A percentile compares a stretch with the other conserved stretches of the same genome.
Conservation (phyloP, 2,797 vertebrate species). For the Kryptopterus vitreolus region DNA sequence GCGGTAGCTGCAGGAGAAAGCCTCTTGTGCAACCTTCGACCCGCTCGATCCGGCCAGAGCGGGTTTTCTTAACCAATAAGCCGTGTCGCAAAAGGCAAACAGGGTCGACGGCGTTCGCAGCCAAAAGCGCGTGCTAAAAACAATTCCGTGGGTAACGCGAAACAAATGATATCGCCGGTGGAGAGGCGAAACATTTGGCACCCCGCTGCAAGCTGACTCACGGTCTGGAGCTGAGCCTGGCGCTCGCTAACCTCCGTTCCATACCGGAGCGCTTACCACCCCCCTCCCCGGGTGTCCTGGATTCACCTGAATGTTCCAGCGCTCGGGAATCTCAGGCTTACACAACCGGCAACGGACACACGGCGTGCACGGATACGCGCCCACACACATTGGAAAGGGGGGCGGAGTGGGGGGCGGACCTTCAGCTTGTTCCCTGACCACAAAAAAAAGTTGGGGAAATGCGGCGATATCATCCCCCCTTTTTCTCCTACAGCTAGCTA, state of each 20-base stretch:
- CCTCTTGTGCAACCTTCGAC: constrained; percentile 48
- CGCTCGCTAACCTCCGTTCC: no score
- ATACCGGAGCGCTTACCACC: constrained; percentile 31
- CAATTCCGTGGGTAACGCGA: constrained; percentile 33
- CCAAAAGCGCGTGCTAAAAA: not conserved
- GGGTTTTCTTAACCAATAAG: constrained; percentile 42
- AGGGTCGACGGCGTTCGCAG: not conserved
- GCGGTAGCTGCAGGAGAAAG: constrained; percentile 25
- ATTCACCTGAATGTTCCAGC: constrained; percentile 30
- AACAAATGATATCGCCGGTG: constrained; percentile 55
- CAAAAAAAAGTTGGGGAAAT: constrained; percentile 27
- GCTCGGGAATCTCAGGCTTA: constrained; percentile 19
- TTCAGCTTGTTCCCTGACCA: no score
- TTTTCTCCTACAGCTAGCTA: constrained; percentile 78
- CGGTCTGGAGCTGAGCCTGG: not conserved
- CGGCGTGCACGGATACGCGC: no score
- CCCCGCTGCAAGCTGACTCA: constrained; percentile 54
- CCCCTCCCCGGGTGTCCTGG: constrained; percentile 20
- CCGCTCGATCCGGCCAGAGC: constrained; percentile 28
- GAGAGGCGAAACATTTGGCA: constrained; percentile 61
- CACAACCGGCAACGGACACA: not conserved
- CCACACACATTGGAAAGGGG: no score
- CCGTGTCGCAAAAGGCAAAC: constrained; percentile 21
- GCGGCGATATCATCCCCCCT: constrained; percentile 53
- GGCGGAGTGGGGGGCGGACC: no score